Base-by-base conservation (phyloP, 2,113 vertebrate genomes). In the Anseranas semipalmata region DNA sequence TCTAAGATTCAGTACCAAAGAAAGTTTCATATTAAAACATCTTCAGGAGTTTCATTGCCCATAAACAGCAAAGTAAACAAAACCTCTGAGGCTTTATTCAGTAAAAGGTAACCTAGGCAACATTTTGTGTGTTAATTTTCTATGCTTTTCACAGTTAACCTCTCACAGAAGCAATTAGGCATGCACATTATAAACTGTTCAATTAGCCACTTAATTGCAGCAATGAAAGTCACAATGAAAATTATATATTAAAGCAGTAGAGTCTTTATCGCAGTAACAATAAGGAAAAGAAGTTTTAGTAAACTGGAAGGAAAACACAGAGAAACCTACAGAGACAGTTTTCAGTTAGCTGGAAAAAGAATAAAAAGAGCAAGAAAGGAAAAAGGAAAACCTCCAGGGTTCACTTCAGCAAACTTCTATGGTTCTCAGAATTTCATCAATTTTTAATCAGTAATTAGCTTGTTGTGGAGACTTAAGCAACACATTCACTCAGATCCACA, bases 181-280 rank as follows among this genome's bases (percentile, higher is more conserved):
- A 73, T 83, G 33, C 58, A 53, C 46, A 68, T 94, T 82, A 92
- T 76, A 94, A 96, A 94, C 85, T 96, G 90, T 62, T 96, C 89
- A 97, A 88, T 96, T 96, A 96, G 94, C 52, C 68, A 87, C 60
- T 94, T 96, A 91, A 97, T 63, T 95, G 94, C 85, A 95, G 88
- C 88, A 94, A 60, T 93, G 77, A 93, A 97, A 94, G 63, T 66
- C 72, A 86, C 87, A 93, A 93, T 94, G 93, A 90, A 95, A 97
- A 93, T 96, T 84, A 90, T 70, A 48, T 79, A 96, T 80, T 95
- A 87, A 94, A 90, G 39, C 48, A 67, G 60, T 7, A 8, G 45
- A 66, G 10, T 48, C 68, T 94, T 94, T 67, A 79, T 53, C 45
- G 83, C 84, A 87, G 71, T n/a, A 97, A 68, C 53, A n/a, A 60